Percentiles rank a stretch among this genome's conserved stretches.
Conservation (phyloP, 2,797 vertebrate species). For the Sebastes itinus region DNA sequence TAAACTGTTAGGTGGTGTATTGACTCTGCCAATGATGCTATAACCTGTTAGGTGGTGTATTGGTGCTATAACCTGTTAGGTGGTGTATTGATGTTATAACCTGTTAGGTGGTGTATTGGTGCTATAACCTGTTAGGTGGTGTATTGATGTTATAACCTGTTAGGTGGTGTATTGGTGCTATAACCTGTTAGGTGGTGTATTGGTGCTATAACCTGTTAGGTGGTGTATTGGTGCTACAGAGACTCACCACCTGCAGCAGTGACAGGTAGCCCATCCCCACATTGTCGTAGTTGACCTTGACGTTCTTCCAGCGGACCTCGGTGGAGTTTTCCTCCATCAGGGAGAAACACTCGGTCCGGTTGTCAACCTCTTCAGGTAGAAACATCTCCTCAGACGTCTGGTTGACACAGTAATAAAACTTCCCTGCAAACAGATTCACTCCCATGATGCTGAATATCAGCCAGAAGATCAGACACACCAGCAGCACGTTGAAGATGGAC, state of each 20-base stretch:
- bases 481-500: conserved; percentile 94
- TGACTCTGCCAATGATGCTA: no score
- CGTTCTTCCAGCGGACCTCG: conserved; percentile 88
- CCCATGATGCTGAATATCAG: conserved; percentile 98
- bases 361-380: conserved; percentile 73
- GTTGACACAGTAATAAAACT: conserved; percentile 91
- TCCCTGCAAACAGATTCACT: conserved; percentile 94
- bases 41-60: no score
- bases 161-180: neutral
- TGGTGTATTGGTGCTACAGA: no score
- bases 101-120: no score
- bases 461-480: conserved; percentile 98
- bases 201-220: no score
- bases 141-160: no score
- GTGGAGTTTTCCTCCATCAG: conserved; percentile 57
- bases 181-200: no score
- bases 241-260: conserved; percentile 93
- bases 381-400: conserved; percentile 82
- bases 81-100: no score
- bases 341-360: conserved; percentile 84
- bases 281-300: conserved; percentile 93
- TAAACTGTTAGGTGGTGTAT: no score
- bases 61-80: no score
- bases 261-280: conserved; percentile 95
- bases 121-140: no score